Evolutionary conservation across 2,888 invertebrate genomes (phyloP).

Genomic region (Schizaphis graminum): DNA sequence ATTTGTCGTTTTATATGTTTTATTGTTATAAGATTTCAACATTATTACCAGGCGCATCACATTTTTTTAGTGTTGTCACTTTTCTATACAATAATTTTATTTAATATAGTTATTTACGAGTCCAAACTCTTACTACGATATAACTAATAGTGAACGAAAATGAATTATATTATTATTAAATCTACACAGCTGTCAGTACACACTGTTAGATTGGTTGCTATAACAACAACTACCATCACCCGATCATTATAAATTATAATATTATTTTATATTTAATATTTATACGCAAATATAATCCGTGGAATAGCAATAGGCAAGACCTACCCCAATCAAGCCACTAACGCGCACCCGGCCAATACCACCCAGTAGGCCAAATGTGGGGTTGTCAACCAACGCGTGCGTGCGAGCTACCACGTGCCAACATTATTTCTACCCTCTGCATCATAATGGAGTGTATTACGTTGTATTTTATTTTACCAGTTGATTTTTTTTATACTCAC

Average conservation of each 20-base stretch:
- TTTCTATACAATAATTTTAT: neutral
- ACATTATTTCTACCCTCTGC: neutral
- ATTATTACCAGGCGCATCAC: no score
- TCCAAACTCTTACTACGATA: neutral
- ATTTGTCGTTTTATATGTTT: no score
- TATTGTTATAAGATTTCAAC: no score
- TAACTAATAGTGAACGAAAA: neutral
- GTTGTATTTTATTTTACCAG: neutral
- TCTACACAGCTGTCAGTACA: no score
- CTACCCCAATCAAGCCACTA: neutral
- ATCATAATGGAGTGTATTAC: neutral
- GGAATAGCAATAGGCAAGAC: neutral
- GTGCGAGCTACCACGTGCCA: neutral
- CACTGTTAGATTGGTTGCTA: no score
- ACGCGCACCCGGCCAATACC: neutral
- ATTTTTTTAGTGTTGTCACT: no score
- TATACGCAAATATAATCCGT: neutral
- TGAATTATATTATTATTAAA: neutral
- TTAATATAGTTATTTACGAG: neutral
- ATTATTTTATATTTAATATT: neutral
- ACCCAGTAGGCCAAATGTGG: neutral
- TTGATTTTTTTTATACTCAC: neutral
- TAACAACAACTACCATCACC: neutral
- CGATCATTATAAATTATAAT: neutral
- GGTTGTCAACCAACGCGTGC: neutral